Percentiles rank a stretch among this genome's conserved stretches.
Conservation (phyloP, 2,797 vertebrate species). For the Acanthurus leucopareius region DNA sequence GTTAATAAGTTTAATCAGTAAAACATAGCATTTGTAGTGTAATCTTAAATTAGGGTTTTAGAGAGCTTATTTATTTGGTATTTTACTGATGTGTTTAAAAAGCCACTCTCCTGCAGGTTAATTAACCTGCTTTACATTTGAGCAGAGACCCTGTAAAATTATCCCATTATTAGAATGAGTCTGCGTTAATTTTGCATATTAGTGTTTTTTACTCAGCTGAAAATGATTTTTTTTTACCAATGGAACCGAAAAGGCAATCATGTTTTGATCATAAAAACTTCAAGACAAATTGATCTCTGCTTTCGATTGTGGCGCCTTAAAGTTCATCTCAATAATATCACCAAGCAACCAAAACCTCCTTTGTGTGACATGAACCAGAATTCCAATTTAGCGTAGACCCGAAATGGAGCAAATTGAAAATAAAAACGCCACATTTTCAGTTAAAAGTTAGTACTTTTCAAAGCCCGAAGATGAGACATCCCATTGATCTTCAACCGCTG, state of each 20-base stretch:
- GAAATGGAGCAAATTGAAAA: slow-evolving; percentile 53
- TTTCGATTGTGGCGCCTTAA: slow-evolving; percentile 40
- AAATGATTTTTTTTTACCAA: not conserved
- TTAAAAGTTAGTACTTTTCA: slow-evolving; percentile 56
- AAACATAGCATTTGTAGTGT: not conserved
- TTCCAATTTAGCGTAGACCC: slow-evolving; percentile 18
- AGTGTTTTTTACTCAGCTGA: slow-evolving; percentile 20
- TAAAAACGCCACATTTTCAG: slow-evolving; percentile 36
- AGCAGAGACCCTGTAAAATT: slow-evolving; percentile 21
- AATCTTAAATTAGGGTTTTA: not conserved
- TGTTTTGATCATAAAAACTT: slow-evolving; percentile 46
- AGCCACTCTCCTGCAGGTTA: slow-evolving; percentile 15
- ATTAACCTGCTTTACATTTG: slow-evolving; percentile 41
- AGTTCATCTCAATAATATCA: slow-evolving; percentile 26
- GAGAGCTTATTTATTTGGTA: not conserved
- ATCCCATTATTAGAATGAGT: slow-evolving; percentile 27
- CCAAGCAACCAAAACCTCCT: slow-evolving; percentile 17
- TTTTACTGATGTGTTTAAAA: slow-evolving; percentile 14
- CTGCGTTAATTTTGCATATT: slow-evolving; percentile 12
- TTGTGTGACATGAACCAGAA: slow-evolving; percentile 23
- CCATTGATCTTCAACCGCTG: slow-evolving; percentile 60
- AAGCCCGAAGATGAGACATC: slow-evolving; percentile 50
- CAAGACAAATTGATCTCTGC: slow-evolving; percentile 28
- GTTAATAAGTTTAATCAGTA: not conserved
- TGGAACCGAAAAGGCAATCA: not conserved